Evolutionary conservation across 1,140 invertebrate genomes (phyloP).

Genomic region (Hyles vespertilio): DNA sequence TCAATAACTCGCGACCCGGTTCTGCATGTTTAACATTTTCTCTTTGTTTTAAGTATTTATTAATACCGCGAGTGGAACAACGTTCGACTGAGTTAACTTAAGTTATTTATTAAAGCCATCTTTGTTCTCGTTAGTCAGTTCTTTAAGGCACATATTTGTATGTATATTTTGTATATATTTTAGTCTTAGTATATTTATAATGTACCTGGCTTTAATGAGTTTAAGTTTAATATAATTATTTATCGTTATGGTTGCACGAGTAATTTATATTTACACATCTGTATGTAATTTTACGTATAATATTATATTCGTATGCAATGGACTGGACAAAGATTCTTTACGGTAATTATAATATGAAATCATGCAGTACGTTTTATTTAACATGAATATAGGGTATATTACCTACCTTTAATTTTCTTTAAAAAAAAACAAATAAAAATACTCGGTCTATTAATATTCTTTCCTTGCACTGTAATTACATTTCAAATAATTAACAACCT

Average conservation of each 20-base stretch:
- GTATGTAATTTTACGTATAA: neutral
- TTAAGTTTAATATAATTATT: slow-evolving; percentile 30
- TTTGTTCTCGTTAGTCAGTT: slow-evolving; percentile 4
- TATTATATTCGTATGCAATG: neutral
- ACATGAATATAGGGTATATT: too few species aligned
- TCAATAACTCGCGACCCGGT: slow-evolving; percentile 48
- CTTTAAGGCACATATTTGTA: slow-evolving; percentile 21
- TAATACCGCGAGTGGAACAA: slow-evolving; percentile 44
- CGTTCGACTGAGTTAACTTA: slow-evolving; percentile 52
- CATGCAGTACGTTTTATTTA: slow-evolving; percentile 30
- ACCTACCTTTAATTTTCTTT: neutral
- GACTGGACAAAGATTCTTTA: slow-evolving; percentile 6
- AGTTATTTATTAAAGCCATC: slow-evolving; percentile 11
- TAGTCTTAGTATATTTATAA: slow-evolving; percentile 21
- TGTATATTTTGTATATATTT: slow-evolving; percentile 22
- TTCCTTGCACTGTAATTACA: too few species aligned
- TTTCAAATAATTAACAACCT: too few species aligned
- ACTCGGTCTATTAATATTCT: too few species aligned
- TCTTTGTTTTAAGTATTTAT: slow-evolving; percentile 37
- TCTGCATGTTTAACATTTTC: slow-evolving; percentile 53
- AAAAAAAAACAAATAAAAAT: too few species aligned
- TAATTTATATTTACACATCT: slow-evolving; percentile 1
- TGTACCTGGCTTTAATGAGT: slow-evolving; percentile 67
- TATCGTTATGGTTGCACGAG: slow-evolving; percentile 1
- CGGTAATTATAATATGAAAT: slow-evolving; percentile 36